A percentile compares a stretch with the other conserved stretches of the same genome.
Evolutionary conservation across 2,113 vertebrate genomes (phyloP).

Genomic region (Isurus oxyrinchus): DNA sequence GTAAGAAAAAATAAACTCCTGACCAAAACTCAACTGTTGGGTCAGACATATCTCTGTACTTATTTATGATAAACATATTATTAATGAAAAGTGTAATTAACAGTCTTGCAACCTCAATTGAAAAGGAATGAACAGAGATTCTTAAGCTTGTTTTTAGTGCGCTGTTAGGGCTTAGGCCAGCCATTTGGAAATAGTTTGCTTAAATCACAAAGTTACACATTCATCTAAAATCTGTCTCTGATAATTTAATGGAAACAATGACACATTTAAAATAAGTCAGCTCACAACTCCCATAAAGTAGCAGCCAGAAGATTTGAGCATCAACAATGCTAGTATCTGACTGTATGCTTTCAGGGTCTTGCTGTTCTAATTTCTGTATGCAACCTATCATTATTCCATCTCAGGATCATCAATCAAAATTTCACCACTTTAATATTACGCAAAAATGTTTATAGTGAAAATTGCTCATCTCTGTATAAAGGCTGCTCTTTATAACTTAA

Average conservation of each 20-base stretch:
- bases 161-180: background rate
- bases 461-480: background rate
- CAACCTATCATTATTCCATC: background rate
- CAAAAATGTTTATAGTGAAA: background rate
- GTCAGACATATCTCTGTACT: background rate
- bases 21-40: background rate
- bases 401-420: background rate
- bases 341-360: background rate
- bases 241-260: background rate
- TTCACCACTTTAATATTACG: background rate
- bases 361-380: background rate
- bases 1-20: background rate
- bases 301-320: background rate
- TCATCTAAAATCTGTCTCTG: background rate
- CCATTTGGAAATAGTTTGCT: background rate
- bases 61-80: background rate
- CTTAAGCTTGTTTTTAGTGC: background rate
- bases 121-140: background rate
- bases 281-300: background rate
- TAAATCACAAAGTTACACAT: background rate
- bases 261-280: background rate
- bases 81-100: background rate
- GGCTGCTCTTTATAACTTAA: background rate
- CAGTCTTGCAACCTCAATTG: background rate
- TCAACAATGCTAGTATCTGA: background rate